Evolutionary conservation across 2,888 invertebrate species (phyloP), one percentile per base, ranked within the genome.

Genomic region (Scaptomyza cyrtandrae): DNA sequence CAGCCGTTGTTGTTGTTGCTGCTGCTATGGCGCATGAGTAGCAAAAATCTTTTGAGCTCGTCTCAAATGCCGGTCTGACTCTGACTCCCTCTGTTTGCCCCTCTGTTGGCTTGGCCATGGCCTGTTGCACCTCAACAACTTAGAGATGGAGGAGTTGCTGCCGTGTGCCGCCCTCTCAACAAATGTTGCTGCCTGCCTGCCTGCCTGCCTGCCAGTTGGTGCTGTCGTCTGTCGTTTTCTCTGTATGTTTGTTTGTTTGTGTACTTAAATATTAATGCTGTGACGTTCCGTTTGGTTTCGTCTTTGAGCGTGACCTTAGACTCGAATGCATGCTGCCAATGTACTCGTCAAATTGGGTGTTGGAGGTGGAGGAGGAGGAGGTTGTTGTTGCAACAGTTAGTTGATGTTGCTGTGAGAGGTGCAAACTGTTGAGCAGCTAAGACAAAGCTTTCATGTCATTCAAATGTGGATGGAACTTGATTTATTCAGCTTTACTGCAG

Each of bases 21-120:
- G 63, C 43, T 35, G 65, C 27, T 53, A 55, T 61, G 39, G 45
- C 56, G 66, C 75, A 75, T 75, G 78, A 78, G 66, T 78, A 56
- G 78, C 78, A 72, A 69, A 78, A 72, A 72, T 67, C 69, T 77
- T 69, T 74, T 61, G 58, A 78, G 72, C 69, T 65, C 50, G 56
- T 43, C 69, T 63, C 59, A 59, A 64, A 71, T 75, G 79, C 72
- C 75, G 71, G 19, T 57, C 64, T n/a, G n/a, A 24, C 37, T 39
- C 16, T 5, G 10, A 19, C 49, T 16, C 31, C 7, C 14, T 33
- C 7, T 19, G 19, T 19, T 1, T 24, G 24, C 24, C 24, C 24
- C 24, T 24, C 24, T 49, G 19, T 31, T 45, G 68, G 55, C 56
- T 31, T 45, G 68, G 55, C 62, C 59, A 41, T 49, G 68, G 67